Evolutionary conservation across 2,888 invertebrate genomes (phyloP), one percentile per base, ranked within the genome.

Genomic region (Archaeoteleia sp.): DNA sequence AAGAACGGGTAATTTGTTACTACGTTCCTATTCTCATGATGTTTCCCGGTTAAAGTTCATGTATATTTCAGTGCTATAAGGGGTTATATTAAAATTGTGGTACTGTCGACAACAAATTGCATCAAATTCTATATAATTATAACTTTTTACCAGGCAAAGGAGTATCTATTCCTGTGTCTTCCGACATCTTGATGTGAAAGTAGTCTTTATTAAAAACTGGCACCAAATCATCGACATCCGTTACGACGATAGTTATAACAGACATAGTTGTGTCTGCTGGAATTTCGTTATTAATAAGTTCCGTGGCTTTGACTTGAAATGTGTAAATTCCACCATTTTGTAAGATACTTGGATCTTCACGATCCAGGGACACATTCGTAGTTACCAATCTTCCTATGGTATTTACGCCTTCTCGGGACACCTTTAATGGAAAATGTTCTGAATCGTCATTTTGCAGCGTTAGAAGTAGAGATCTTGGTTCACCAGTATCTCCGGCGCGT

Each of bases 401-500:
- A 0, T 91, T 89, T 7, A 87, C 85, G n/a, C 88, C 87, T 6
- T 87, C 87, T 12, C 88, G 86, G 1, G 88, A 87, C 0, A 88
- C 79, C 15, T 81, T 78, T 2, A 94, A 82, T 27, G 87, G 87
- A 74, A 94, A 94, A 80, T 93, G 92, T 0, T 89, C 89, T 20
- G 90, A 88, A 0, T 86, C 85, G 58, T 94, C 94, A 30, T 90
- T 91, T 80, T 93, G 92, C 8, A 94, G 82, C 0, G 90, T 89
- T 7, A 94, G 79, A n/a, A 89, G 78, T 1, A 94, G 86, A 43
- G 90, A 88, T 35, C 93, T 86, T 0, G 92, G 90, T 74, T 91
- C 90, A 0, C 94, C 94, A 2, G 91, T 89, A 80, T 95, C 95
- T 0, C 95, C 95, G 78, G 95, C 95, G 62, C 91, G 89, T 0